These are phyloP conservation scores for Agelas oroides DNA, from an alignment of 37 sponge, comb jelly and placozoan species.

Conservation along the genomic window DNA sequence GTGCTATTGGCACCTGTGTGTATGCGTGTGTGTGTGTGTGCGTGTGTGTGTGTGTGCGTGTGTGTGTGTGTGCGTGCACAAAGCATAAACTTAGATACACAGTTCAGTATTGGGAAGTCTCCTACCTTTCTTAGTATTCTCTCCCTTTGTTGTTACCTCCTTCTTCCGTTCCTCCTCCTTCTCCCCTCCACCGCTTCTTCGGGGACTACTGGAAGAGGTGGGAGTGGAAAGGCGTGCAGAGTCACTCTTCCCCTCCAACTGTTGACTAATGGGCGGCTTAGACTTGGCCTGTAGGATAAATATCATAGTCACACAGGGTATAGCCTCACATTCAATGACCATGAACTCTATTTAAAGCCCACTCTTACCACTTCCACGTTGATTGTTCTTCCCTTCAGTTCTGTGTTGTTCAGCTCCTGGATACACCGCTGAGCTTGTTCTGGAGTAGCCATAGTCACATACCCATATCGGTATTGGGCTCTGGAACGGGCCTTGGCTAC, in stretches of 20 bases:
- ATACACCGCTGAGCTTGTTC: conserved; percentile 65
- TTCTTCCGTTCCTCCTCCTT: not conserved
- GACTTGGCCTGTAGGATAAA: conserved; percentile 21
- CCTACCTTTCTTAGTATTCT: not conserved
- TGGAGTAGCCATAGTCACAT: conserved; percentile 62
- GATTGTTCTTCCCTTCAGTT: conserved; percentile 59
- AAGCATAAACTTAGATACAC: too few relatives aligned
- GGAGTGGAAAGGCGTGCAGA: not conserved
- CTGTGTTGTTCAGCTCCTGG: conserved; percentile 46
- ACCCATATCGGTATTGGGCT: conserved; percentile 46
- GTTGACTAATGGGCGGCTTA: conserved; percentile 18
- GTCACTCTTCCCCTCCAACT: not conserved
- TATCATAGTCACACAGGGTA: not conserved
- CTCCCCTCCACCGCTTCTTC: not conserved
- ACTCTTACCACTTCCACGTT: conserved; percentile 56
- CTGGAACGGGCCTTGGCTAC: conserved; percentile 56
- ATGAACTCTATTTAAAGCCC: too few relatives aligned
- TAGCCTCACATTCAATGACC: too few relatives aligned
- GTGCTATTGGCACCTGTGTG: too few relatives aligned
- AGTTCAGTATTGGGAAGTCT: too few relatives aligned
- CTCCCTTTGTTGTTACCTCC: not conserved
- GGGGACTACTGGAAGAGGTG: not conserved
- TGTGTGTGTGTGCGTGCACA: too few relatives aligned
- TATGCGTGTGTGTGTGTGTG: too few relatives aligned
- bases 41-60: too few relatives aligned